phyloP scores from a whole-genome alignment of 2,113 vertebrate genomes.

The Saguinus midas region DNA sequence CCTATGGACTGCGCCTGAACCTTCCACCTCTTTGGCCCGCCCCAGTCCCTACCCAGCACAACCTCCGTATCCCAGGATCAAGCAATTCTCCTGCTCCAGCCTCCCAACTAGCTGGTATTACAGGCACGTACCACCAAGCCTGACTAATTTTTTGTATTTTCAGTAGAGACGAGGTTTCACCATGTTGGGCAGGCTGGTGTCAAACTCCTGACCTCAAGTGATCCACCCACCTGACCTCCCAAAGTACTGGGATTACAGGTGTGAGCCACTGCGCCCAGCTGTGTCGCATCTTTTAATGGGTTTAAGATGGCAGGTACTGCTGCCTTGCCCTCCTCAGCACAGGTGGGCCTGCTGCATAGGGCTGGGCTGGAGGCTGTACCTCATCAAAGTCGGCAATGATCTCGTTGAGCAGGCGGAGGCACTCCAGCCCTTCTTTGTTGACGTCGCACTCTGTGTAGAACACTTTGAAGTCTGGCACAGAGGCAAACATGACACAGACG shows the following conservation, averaged over 20 bases:
- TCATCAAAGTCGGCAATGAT: conserved; percentile 99
- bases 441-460: conserved; percentile 99
- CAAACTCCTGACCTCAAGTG: no score
- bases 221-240: no score
- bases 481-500: conserved; percentile 99
- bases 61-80: no score
- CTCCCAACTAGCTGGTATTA: no score
- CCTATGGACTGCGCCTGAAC: fast-evolving
- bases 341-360: fast-evolving
- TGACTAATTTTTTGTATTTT: no score
- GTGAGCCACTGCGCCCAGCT: no score
- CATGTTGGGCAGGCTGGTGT: no score
- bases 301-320: fast-evolving
- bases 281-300: fast-evolving
- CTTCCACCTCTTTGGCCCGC: neutral
- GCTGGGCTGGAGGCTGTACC: conserved; percentile 77
- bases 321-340: fast-evolving
- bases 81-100: no score
- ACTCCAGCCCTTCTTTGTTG: conserved; percentile 99
- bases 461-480: conserved; percentile 98
- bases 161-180: no score
- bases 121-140: no score
- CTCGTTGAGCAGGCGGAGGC: conserved; percentile 95
- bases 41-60: conserved; percentile 62
- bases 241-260: no score